Base-by-base conservation (phyloP, 2,888 invertebrate genomes). In the Polietes domitor region DNA sequence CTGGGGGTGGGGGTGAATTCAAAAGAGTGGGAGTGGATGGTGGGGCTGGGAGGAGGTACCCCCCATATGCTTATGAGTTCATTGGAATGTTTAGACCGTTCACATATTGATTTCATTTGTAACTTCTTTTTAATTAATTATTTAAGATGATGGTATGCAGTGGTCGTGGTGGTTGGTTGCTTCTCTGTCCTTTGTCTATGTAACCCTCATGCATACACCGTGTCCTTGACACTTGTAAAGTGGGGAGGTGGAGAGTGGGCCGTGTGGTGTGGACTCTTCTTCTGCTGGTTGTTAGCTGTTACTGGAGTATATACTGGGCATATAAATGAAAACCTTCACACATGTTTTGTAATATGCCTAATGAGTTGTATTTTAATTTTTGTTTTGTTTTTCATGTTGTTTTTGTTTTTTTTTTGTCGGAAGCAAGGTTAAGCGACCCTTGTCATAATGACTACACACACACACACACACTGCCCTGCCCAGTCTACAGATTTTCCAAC, bases 111-210 rank as follows among this genome's bases (percentile, higher is more conserved):
- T 61, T 15, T 24, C 26, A 61, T n/a, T 15, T 24, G 28, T 26
- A 61, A 61, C 58, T 61, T 61, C 15, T 26, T 26, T 61, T 28
- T 15, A 61, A 61, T 80, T 61, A 71, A 41, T 72, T 71, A 71
- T 76, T 80, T 71, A 32, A 65, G 21, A 10, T 4, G 37, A 10
- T 7, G n/a, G 32, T 24, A 28, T 73, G 26, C n/a, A 32, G 12
- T 65, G 43, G 3, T 21, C 2, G 61, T 63, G 53, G 2, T n/a
- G n/a, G 41, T 73, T 19, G 28, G 28, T 47, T 43, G 2, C 2
- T 61, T 73, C 3, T 17, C 53, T 73, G 21, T 53, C 53, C 10
- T 21, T 50, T 5, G 3, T 19, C 17, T n/a, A n/a, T n/a, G n/a
- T 21, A 21, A 53, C 53, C 53, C 53, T 21, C 26, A 61, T n/a